Percentiles rank a stretch among this genome's conserved stretches.
Conservation (phyloP, 53 echinoderm and acorn worm species). For the Echinometra lucunter region DNA sequence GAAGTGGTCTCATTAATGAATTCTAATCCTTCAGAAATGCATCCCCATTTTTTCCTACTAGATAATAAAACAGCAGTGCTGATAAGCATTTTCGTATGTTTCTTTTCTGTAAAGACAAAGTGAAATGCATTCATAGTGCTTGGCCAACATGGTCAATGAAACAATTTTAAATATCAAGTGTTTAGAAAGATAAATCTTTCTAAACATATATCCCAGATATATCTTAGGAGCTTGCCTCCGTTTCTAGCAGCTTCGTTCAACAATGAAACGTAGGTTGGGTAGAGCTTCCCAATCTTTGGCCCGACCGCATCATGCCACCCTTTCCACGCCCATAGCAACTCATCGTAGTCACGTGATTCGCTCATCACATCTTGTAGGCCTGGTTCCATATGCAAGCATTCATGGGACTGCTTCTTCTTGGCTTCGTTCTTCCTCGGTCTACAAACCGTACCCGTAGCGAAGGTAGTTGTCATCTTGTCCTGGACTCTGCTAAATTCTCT, state of each 20-base stretch:
- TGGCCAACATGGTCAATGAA: no score
- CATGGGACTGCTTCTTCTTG: neutral
- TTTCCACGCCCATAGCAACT: slow-evolving; percentile 75
- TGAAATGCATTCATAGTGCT: no score
- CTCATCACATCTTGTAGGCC: slow-evolving; percentile 62
- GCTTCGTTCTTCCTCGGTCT: neutral
- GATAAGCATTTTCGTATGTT: no score
- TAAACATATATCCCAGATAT: no score
- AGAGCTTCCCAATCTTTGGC: slow-evolving; percentile 38
- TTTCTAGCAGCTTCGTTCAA: slow-evolving; percentile 14
- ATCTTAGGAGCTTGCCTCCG: neutral
- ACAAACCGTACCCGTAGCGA: slow-evolving; percentile 14
- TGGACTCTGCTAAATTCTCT: neutral
- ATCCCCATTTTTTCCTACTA: no score
- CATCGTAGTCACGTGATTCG: slow-evolving; percentile 69
- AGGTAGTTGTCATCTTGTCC: slow-evolving; percentile 23
- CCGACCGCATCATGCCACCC: slow-evolving; percentile 74
- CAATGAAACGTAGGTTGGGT: slow-evolving; percentile 16
- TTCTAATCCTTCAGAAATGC: no score
- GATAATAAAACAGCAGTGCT: no score
- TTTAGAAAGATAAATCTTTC: no score
- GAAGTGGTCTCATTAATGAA: no score
- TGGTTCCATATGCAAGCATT: slow-evolving; percentile 37
- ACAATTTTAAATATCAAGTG: no score
- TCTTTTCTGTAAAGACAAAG: no score